Evolutionary conservation across 2,797 vertebrate species (phyloP).

Genomic region (Clarias pachynema): DNA sequence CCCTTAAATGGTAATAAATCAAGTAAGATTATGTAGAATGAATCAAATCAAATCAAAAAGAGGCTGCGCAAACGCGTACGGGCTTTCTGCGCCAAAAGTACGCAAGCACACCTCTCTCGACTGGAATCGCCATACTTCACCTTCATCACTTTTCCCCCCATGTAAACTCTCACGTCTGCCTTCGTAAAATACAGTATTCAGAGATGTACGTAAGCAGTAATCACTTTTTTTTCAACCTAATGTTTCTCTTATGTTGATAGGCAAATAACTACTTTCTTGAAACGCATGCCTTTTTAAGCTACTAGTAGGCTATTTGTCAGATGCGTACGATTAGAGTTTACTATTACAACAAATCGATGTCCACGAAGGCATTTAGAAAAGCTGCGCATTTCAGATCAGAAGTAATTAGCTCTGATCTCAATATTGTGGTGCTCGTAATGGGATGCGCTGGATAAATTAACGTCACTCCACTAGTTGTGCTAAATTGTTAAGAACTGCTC

Average conservation of each 20-base stretch:
- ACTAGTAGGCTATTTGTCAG: neutral
- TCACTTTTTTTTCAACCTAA: neutral
- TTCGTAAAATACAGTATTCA: constrained; percentile 14
- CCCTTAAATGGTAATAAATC: neutral
- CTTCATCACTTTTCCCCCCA: constrained; percentile 52
- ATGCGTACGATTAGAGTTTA: neutral
- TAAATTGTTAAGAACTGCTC: neutral
- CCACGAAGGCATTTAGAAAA: neutral
- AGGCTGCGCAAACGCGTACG: constrained; percentile 30
- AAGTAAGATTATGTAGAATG: neutral
- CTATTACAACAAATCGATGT: constrained; percentile 6
- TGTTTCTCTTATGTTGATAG: neutral
- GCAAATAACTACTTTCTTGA: constrained; percentile 5
- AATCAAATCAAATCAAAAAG: neutral
- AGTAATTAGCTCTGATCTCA: constrained; percentile 46
- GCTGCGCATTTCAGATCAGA: neutral
- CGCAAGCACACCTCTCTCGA: constrained; percentile 52
- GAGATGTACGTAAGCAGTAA: constrained; percentile 20
- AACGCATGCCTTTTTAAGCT: constrained; percentile 5
- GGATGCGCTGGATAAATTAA: constrained; percentile 34
- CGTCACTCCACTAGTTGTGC: neutral
- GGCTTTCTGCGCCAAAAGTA: constrained; percentile 56
- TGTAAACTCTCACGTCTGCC: constrained; percentile 45
- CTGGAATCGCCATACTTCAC: constrained; percentile 66
- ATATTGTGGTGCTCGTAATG: constrained; percentile 38